A percentile compares a stretch with the other conserved stretches of the same genome.
Evolutionary conservation across 1,140 invertebrate species (phyloP).

Genomic region (Trichonephila clavata): DNA sequence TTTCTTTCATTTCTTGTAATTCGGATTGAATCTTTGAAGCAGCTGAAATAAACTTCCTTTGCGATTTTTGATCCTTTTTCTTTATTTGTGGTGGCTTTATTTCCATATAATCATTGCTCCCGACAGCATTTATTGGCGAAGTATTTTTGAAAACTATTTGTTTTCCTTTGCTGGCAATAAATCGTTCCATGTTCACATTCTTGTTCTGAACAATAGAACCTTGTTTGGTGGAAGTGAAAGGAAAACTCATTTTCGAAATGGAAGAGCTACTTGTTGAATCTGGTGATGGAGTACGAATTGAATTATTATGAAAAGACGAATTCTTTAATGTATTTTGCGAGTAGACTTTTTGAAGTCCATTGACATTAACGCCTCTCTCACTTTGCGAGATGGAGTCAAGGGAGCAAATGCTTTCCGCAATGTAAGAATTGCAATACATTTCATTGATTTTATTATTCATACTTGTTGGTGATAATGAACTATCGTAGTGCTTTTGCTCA

Average conservation of each 20-base stretch:
- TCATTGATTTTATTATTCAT: slow-evolving; percentile 49
- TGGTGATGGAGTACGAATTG: slow-evolving; percentile 19
- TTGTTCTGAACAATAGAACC: neutral
- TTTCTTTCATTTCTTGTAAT: slow-evolving; percentile 71
- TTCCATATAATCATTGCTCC: slow-evolving; percentile 43
- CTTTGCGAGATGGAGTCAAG: slow-evolving; percentile 64
- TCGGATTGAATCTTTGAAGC: slow-evolving; percentile 69
- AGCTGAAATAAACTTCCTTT: slow-evolving; percentile 42
- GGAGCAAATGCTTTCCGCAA: slow-evolving; percentile 53
- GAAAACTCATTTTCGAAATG: slow-evolving; percentile 52
- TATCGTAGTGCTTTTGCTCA: neutral
- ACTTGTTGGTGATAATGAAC: slow-evolving; percentile 6
- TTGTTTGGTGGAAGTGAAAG: slow-evolving; percentile 1
- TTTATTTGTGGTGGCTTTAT: slow-evolving; percentile 72
- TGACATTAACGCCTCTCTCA: slow-evolving; percentile 19
- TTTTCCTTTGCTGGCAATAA: slow-evolving; percentile 67
- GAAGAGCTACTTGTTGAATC: slow-evolving; percentile 60
- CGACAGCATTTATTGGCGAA: neutral
- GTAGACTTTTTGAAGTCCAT: slow-evolving; percentile 30
- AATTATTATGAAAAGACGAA: neutral
- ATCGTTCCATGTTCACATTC: slow-evolving; percentile 69
- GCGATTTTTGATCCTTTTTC: slow-evolving; percentile 54
- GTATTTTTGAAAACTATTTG: slow-evolving; percentile 61
- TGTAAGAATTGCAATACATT: slow-evolving; percentile 64
- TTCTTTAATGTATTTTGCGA: slow-evolving; percentile 32